These are phyloP conservation scores for Drosophila borealis DNA, from an alignment of 2,888 invertebrate species.

Conservation along the genomic window DNA sequence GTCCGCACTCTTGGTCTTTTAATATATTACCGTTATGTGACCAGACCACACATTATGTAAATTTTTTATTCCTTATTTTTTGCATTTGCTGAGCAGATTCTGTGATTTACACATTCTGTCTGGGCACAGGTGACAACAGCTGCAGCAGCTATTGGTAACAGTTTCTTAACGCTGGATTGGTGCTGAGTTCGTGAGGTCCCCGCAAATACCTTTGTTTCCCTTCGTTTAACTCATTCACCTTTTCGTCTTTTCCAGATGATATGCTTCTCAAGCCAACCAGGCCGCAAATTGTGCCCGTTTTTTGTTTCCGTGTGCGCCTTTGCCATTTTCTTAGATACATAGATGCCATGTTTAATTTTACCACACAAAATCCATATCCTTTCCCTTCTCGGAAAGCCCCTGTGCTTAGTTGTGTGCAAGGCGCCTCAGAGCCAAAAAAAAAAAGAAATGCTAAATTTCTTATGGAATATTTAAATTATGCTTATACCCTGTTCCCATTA, in stretches of 20 bases:
- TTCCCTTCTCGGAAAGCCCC: constrained; percentile 59
- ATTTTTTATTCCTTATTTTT: constrained; percentile 40
- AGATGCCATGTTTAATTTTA: constrained; percentile 25
- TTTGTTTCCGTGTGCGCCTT: constrained; percentile 19
- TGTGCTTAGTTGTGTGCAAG: constrained; percentile 18
- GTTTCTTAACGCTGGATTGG: constrained; percentile 39
- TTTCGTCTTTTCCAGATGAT: constrained; percentile 43
- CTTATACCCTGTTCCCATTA: constrained; percentile 7
- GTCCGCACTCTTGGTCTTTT: constrained; percentile 17
- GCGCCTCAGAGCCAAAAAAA: constrained; percentile 34
- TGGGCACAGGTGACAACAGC: constrained; percentile 75
- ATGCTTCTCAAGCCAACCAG: constrained; percentile 42
- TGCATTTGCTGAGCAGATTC: constrained; percentile 36
- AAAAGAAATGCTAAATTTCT: constrained; percentile 77
- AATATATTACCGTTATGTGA: constrained; percentile 81
- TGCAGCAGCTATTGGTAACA: constrained; percentile 51
- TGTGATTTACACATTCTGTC: constrained; percentile 58
- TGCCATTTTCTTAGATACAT: constrained; percentile 16
- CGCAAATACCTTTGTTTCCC: constrained; percentile 7
- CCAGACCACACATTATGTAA: constrained; percentile 77
- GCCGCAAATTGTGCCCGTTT: constrained; percentile 82
- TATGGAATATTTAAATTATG: constrained; percentile 70
- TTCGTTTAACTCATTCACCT: constrained; percentile 13
- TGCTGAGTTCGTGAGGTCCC: neutral
- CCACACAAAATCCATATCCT: constrained; percentile 60